These are phyloP conservation scores for Apis florea DNA, from an alignment of 1,140 invertebrate genomes.

Conservation along the genomic window DNA sequence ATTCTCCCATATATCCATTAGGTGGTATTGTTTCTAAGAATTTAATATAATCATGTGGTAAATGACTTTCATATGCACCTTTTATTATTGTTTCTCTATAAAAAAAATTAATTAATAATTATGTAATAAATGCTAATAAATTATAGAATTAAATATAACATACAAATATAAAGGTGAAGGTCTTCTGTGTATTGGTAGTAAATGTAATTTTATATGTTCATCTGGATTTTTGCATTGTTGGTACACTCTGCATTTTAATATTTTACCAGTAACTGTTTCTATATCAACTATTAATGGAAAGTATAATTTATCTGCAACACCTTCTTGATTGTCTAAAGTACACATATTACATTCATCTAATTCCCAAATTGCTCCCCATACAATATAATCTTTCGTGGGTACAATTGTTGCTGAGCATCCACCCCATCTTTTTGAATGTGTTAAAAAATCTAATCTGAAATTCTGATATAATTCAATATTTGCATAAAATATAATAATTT, in stretches of 20 bases:
- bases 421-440: conserved; percentile 85
- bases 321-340: conserved; percentile 88
- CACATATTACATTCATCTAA: conserved; percentile 83
- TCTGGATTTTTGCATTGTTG: conserved; percentile 81
- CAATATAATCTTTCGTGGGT: conserved; percentile 80
- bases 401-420: conserved; percentile 89
- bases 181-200: conserved; percentile 81
- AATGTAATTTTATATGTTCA: conserved; percentile 70
- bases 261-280: conserved; percentile 78
- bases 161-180: conserved; percentile 87
- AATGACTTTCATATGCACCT: conserved; percentile 86
- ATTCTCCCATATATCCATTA: conserved; percentile 83
- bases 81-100: conserved; percentile 79
- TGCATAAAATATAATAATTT: not conserved
- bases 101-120: conserved; percentile 23
- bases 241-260: conserved; percentile 84
- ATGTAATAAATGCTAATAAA: not conserved
- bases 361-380: conserved; percentile 92
- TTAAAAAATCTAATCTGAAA: conserved; percentile 87
- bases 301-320: conserved; percentile 86
- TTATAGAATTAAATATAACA: conserved; percentile 31
- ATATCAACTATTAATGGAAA: conserved; percentile 84
- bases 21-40: conserved; percentile 83
- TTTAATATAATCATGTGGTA: conserved; percentile 86
- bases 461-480: conserved; percentile 78